Percentiles rank a stretch among this genome's conserved stretches.
phyloP scores from a whole-genome alignment of 2,797 vertebrate species.

The Ambastaia sidthimunki region DNA sequence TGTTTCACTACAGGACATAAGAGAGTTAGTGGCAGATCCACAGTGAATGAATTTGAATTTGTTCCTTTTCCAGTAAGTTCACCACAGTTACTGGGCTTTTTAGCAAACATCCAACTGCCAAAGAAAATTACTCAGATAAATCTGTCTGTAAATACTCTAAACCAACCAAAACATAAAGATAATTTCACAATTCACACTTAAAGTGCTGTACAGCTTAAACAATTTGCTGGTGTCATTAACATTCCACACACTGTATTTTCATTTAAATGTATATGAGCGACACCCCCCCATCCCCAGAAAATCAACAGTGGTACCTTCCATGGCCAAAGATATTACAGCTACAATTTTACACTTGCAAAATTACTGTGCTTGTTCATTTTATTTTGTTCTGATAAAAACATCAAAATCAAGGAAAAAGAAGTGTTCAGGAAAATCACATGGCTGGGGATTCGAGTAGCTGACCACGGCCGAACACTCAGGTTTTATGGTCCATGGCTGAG shows the following conservation, averaged over 20 bases:
- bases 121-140: conserved; percentile 63
- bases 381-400: conserved; percentile 11
- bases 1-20: conserved; percentile 4
- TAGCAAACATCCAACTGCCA: conserved; percentile 60
- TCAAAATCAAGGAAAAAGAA: neutral
- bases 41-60: conserved; percentile 56
- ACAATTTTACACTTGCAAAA: too few relatives aligned
- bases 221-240: conserved; percentile 8
- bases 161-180: conserved; percentile 42
- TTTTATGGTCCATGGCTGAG: conserved; percentile 46
- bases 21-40: conserved; percentile 19
- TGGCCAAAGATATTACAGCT: neutral
- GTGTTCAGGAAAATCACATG: conserved; percentile 18
- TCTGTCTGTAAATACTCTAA: conserved; percentile 60
- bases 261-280: too few relatives aligned
- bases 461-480: conserved; percentile 23
- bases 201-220: neutral
- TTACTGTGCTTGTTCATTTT: neutral
- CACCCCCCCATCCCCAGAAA: neutral
- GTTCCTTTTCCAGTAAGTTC: conserved; percentile 46
- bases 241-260: neutral
- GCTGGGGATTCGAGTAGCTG: neutral
- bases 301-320: neutral
- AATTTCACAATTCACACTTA: conserved; percentile 12
- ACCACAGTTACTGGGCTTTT: conserved; percentile 59